A percentile compares a stretch with the other conserved stretches of the same genome.
These are phyloP conservation scores for Microcebus jonahi DNA, from an alignment of 2,113 vertebrate species.

Conservation along the genomic window DNA sequence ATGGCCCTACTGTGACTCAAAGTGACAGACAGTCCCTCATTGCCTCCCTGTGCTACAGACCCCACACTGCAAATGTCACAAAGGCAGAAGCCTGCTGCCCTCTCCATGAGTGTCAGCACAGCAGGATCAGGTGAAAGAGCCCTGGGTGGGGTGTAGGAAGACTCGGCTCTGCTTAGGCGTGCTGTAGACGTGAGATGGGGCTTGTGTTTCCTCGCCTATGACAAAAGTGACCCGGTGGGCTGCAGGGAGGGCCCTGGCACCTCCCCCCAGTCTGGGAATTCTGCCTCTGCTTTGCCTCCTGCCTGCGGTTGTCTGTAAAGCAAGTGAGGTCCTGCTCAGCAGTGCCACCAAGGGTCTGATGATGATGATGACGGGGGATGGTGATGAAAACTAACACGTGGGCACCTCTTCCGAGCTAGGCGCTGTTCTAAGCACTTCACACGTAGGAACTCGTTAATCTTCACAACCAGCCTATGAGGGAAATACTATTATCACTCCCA, in stretches of 20 bases:
- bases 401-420: neutral
- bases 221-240: neutral
- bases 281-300: neutral
- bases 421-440: neutral
- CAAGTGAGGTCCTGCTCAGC: neutral
- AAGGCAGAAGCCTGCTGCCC: neutral
- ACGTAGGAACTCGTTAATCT: neutral
- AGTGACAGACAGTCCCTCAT: neutral
- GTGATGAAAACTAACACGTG: neutral
- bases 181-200: neutral
- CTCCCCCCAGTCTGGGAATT: neutral
- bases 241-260: neutral
- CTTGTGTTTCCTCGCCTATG: neutral
- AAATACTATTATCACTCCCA: neutral
- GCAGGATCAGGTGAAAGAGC: neutral
- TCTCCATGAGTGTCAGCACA: neutral
- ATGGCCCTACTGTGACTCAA: neutral
- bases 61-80: neutral
- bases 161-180: neutral
- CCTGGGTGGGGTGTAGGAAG: neutral
- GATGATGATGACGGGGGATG: neutral
- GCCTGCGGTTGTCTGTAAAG: neutral
- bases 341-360: neutral
- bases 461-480: neutral
- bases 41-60: neutral